These are phyloP conservation scores for Sceloporus undulatus DNA, from an alignment of 2,113 vertebrate species.

Conservation along the genomic window DNA sequence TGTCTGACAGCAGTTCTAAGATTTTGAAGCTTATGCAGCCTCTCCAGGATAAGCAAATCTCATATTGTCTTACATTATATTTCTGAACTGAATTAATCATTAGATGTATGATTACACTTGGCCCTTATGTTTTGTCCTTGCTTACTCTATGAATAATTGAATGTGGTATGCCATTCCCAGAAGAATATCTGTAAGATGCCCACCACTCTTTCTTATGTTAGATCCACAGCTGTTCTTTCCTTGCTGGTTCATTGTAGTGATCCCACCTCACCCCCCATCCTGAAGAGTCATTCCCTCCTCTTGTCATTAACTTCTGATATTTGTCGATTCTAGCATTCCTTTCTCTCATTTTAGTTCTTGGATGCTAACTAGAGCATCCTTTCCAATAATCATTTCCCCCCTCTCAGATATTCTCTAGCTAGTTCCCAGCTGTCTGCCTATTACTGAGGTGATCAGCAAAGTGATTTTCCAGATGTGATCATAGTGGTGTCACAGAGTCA, in stretches of 20 bases:
- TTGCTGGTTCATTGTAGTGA: neutral
- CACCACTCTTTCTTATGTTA: neutral
- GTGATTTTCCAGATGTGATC: constrained; percentile 8
- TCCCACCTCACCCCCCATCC: neutral
- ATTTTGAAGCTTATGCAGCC: neutral
- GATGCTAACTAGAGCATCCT: neutral
- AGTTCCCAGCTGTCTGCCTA: neutral
- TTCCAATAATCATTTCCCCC: neutral
- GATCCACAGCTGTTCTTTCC: neutral
- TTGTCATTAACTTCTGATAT: neutral
- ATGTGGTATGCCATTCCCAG: neutral
- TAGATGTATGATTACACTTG: neutral
- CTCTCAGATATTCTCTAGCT: neutral
- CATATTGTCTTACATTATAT: neutral
- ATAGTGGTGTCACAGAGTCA: neutral
- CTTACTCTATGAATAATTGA: neutral
- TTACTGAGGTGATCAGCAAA: neutral
- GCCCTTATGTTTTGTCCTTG: neutral
- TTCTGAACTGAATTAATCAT: neutral
- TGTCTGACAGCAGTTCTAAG: neutral
- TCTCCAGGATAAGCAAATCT: neutral
- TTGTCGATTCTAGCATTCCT: neutral
- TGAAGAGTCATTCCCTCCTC: neutral
- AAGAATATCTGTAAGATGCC: neutral
- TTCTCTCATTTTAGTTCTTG: neutral